A percentile compares a stretch with the other conserved stretches of the same genome.
phyloP scores from a whole-genome alignment of 2,888 invertebrate species.

The Eupithecia pulchellata region DNA sequence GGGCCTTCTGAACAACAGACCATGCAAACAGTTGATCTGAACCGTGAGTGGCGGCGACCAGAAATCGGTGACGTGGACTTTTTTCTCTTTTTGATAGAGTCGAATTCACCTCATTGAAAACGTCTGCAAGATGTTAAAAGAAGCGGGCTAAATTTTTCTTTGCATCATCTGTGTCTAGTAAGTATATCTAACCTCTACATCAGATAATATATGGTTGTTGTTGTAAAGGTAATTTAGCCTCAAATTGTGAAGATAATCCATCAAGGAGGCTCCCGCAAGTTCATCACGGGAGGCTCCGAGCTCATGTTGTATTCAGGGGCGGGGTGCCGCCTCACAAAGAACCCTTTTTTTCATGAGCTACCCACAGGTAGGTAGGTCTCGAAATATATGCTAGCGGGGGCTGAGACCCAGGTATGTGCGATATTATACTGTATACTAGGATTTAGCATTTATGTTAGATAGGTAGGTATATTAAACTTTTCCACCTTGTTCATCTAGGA shows the following conservation, averaged over 20 bases:
- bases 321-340: slow-evolving; percentile 45
- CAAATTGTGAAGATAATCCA: background rate
- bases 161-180: background rate
- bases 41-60: background rate
- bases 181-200: background rate
- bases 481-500: background rate
- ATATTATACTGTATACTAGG: background rate
- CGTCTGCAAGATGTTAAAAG: background rate
- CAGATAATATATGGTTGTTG: background rate
- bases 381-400: too few species aligned
- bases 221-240: background rate
- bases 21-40: background rate
- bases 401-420: background rate
- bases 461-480: background rate
- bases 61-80: background rate
- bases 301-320: slow-evolving; percentile 54
- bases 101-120: background rate
- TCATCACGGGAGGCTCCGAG: slow-evolving; percentile 40
- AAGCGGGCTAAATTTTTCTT: background rate
- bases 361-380: too few species aligned
- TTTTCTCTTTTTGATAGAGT: background rate
- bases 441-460: background rate
- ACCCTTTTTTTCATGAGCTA: slow-evolving; percentile 39
- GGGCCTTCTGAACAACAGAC: background rate
- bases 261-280: slow-evolving; percentile 12